A percentile compares a stretch with the other conserved stretches of the same genome.
Evolutionary conservation across 1,140 invertebrate species (phyloP).

Genomic region (Hetaerina americana): DNA sequence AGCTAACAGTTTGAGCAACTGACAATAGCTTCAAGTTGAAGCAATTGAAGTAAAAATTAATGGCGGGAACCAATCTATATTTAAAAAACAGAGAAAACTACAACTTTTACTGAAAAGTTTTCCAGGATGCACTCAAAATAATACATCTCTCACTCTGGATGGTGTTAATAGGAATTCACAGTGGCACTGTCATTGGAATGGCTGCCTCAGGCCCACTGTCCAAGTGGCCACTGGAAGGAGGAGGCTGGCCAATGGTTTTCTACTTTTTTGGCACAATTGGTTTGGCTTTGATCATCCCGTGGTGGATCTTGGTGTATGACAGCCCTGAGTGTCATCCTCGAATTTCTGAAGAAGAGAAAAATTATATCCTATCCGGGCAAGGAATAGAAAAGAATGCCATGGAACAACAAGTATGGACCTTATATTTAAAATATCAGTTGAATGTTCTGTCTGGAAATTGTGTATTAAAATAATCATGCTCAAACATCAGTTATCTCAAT

Average conservation of each 20-base stretch:
- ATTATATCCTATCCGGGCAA: constrained; percentile 33
- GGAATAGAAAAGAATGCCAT: constrained; percentile 21
- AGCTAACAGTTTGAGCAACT: not conserved
- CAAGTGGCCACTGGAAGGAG: not conserved
- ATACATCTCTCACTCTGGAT: not conserved
- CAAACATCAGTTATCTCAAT: too few species aligned
- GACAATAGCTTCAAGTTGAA: not conserved
- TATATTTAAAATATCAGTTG: too few species aligned
- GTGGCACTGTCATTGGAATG: not conserved
- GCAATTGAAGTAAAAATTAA: not conserved
- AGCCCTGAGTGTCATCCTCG: constrained; percentile 23
- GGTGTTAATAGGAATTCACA: not conserved
- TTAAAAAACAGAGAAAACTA: not conserved
- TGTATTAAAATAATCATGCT: too few species aligned
- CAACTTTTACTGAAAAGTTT: not conserved
- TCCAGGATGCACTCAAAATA: not conserved
- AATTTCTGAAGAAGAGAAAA: constrained; percentile 21
- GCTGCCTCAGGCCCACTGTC: not conserved
- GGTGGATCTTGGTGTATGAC: constrained; percentile 34
- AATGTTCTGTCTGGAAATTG: too few species aligned
- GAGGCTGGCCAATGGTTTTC: constrained; percentile 10
- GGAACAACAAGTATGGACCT: too few species aligned
- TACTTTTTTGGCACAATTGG: constrained; percentile 5
- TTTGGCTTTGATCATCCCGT: constrained; percentile 28
- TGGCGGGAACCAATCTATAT: not conserved